Conservation (phyloP, 2,113 vertebrate species). For the Percina caprodes region DNA sequence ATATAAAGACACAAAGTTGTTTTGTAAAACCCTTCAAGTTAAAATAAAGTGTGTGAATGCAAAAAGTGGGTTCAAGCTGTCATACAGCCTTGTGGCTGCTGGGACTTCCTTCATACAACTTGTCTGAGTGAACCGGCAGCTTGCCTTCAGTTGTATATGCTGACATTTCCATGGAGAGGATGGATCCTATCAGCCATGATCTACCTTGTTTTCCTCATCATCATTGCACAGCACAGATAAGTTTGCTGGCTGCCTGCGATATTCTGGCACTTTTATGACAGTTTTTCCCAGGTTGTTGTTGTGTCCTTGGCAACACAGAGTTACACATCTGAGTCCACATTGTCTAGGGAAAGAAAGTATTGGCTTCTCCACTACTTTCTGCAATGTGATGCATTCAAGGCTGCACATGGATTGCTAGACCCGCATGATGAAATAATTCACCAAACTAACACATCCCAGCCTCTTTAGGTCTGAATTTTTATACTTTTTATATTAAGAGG, state of each 20-base stretch:
- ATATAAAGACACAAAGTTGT: neutral
- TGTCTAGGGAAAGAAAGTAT: slow-evolving; percentile 7
- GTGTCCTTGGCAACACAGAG: slow-evolving; percentile 52
- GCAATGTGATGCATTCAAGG: slow-evolving; percentile 8
- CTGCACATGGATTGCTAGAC: neutral
- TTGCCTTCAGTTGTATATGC: neutral
- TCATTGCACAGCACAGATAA: slow-evolving; percentile 27
- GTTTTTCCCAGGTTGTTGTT: slow-evolving; percentile 36
- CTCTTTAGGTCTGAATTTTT: neutral
- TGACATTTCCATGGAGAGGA: slow-evolving; percentile 43
- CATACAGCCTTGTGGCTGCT: neutral
- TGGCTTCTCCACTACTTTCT: slow-evolving; percentile 10
- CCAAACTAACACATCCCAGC: neutral
- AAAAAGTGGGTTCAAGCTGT: slow-evolving; percentile 41
- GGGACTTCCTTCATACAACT: slow-evolving; percentile 15
- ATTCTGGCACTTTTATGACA: slow-evolving; percentile 54
- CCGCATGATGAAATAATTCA: neutral
- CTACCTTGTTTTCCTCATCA: slow-evolving; percentile 47
- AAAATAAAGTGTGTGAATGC: neutral
- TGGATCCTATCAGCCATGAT: slow-evolving; percentile 38
- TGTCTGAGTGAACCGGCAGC: slow-evolving; percentile 24
- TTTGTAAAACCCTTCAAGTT: neutral
- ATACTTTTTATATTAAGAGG: neutral
- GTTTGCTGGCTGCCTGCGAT: slow-evolving; percentile 28
- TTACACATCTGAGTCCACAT: slow-evolving; percentile 43